These are phyloP conservation scores for Parazoanthus swiftii DNA, from an alignment of 92 coral and sea anemone species.

Conservation along the genomic window DNA sequence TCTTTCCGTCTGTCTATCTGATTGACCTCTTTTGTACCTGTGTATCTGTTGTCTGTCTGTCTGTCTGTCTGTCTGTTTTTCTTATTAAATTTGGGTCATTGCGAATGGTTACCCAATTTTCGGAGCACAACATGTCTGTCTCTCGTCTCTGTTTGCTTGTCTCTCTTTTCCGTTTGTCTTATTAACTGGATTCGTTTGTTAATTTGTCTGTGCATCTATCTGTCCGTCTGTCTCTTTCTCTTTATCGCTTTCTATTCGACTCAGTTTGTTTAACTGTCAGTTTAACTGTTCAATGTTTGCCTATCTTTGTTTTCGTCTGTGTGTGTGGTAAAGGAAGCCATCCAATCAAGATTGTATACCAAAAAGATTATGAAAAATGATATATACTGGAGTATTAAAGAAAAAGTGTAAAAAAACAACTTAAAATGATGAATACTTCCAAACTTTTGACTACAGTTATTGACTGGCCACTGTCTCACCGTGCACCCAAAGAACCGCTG, in stretches of 20 bases:
- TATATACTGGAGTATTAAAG: background rate
- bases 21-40: background rate
- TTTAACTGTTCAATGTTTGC: too few relatives aligned
- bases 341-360: too few relatives aligned
- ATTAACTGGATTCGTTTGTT: too few relatives aligned
- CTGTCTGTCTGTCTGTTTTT: background rate
- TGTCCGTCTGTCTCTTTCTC: background rate
- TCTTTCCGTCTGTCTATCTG: background rate
- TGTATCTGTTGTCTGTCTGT: background rate
- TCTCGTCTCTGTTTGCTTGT: too few relatives aligned
- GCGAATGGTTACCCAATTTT: too few relatives aligned
- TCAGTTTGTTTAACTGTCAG: background rate
- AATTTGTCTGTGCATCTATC: background rate
- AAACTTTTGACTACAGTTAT: background rate
- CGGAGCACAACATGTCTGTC: background rate
- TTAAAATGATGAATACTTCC: background rate
- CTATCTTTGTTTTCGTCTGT: too few relatives aligned
- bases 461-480: conserved; percentile 29
- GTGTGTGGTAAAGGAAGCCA: too few relatives aligned
- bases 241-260: background rate
- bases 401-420: background rate
- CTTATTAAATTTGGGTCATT: too few relatives aligned
- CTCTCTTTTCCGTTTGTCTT: too few relatives aligned
- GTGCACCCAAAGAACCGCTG: conserved; percentile 16
- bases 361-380: too few relatives aligned